Evolutionary conservation across 1,140 invertebrate species (phyloP).

Genomic region (Drosophila insularis): DNA sequence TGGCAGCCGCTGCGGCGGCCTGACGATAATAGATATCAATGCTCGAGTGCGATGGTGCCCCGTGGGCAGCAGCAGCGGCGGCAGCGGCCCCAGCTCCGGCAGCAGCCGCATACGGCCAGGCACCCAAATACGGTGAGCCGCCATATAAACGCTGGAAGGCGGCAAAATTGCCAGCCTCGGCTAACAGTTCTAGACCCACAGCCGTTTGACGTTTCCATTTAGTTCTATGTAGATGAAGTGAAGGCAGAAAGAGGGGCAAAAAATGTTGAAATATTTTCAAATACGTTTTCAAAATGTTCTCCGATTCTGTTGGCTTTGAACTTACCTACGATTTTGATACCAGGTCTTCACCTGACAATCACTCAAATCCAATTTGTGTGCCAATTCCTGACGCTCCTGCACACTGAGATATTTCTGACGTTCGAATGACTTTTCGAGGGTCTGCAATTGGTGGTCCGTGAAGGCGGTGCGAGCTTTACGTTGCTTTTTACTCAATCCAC

Average conservation of each 20-base stretch:
- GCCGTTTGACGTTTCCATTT: conserved; percentile 99
- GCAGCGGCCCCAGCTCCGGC: conserved; percentile 72
- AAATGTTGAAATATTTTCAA: too few species aligned
- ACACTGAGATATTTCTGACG: conserved; percentile 99
- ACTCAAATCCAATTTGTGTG: conserved; percentile 96
- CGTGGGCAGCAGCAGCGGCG: conserved; percentile 76
- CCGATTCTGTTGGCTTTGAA: conserved; percentile 16
- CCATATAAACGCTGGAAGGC: conserved; percentile 97
- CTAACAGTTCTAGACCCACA: conserved; percentile 96
- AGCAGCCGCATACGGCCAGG: conserved; percentile 84
- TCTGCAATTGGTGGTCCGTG: conserved; percentile 98
- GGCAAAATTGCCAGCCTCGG: conserved; percentile 98
- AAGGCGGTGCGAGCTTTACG: conserved; percentile 98
- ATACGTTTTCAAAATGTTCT: background rate
- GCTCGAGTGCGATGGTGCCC: conserved; percentile 85
- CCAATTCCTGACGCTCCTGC: conserved; percentile 98
- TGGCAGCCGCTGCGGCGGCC: conserved; percentile 86
- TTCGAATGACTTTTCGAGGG: conserved; percentile 98
- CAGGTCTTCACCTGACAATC: conserved; percentile 99
- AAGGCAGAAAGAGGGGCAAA: background rate
- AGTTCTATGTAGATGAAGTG: conserved; percentile 88
- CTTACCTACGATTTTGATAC: conserved; percentile 99
- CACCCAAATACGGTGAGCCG: conserved; percentile 86
- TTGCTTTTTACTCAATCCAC: conserved; percentile 93
- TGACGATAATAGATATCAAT: conserved; percentile 91